A percentile compares a stretch with the other conserved stretches of the same genome.
phyloP scores from a whole-genome alignment of 2,113 vertebrate genomes.

The Callipepla squamata region DNA sequence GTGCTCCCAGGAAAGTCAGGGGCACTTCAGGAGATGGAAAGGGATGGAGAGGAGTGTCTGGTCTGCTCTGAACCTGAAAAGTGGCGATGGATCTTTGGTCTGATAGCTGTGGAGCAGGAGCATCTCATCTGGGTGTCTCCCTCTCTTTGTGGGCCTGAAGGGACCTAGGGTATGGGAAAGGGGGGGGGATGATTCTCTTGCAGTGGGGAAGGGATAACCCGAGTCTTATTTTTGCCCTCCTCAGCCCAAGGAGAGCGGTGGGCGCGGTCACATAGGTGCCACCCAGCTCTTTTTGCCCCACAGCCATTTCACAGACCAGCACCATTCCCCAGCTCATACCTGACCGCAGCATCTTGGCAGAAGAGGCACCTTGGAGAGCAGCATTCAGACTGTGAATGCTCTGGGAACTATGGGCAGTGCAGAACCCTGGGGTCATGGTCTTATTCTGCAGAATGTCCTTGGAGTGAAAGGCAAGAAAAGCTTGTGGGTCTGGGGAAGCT shows the following conservation, averaged over 20 bases:
- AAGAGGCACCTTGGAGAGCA: not conserved
- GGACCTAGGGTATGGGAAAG: fast-evolving
- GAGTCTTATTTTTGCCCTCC: not conserved
- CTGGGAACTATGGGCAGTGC: fast-evolving
- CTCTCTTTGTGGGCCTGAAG: not conserved
- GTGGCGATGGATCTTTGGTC: not conserved
- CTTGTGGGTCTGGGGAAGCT: not conserved
- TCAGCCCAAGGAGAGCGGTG: slow-evolving; percentile 9
- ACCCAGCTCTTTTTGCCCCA: not conserved
- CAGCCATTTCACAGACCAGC: not conserved
- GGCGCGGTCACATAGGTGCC: not conserved
- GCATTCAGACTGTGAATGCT: slow-evolving; percentile 6
- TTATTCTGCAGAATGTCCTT: fast-evolving
- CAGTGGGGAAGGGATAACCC: not conserved
- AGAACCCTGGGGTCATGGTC: fast-evolving
- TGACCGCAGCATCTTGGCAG: not conserved
- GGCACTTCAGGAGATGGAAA: not conserved
- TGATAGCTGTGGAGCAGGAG: not conserved
- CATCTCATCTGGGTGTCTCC: not conserved
- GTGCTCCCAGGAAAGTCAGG: not conserved
- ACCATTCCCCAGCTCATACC: fast-evolving
- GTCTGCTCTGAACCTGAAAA: not conserved
- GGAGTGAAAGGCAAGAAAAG: not conserved
- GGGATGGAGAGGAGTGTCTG: not conserved
- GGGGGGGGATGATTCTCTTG: too few species aligned